Evolutionary conservation across 2,113 vertebrate species (phyloP).

Genomic region (Meleagris gallopavo): DNA sequence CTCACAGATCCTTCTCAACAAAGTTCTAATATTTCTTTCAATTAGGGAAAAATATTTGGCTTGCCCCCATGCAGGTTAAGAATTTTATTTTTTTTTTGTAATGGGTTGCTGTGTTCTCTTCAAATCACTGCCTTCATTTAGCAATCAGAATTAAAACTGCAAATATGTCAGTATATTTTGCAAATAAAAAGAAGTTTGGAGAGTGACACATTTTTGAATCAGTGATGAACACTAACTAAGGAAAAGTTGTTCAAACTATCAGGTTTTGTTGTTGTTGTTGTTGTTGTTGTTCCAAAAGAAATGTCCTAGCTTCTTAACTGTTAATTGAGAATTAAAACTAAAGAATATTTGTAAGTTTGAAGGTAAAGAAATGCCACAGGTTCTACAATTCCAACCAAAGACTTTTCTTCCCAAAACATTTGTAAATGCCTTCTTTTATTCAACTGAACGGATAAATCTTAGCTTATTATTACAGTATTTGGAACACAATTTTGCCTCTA

Average conservation of each 20-base stretch:
- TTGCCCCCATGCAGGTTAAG: background rate
- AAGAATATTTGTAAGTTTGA: background rate
- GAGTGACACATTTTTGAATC: background rate
- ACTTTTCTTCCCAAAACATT: background rate
- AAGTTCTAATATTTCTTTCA: background rate
- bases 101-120: background rate
- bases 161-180: background rate
- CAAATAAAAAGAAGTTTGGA: background rate
- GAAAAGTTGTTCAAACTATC: background rate
- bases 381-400: background rate
- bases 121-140: background rate
- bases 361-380: background rate
- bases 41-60: background rate
- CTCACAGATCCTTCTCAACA: too few species aligned
- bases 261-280: background rate
- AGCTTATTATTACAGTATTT: slow-evolving; percentile 23
- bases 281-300: background rate
- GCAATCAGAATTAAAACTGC: background rate
- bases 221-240: background rate
- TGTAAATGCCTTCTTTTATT: slow-evolving; percentile 28
- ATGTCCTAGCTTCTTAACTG: background rate
- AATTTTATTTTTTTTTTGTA: too few species aligned
- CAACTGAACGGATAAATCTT: background rate
- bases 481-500: background rate
- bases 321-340: background rate